These are phyloP conservation scores for Silurus aristotelis DNA, from an alignment of 2,797 vertebrate species.

Conservation along the genomic window DNA sequence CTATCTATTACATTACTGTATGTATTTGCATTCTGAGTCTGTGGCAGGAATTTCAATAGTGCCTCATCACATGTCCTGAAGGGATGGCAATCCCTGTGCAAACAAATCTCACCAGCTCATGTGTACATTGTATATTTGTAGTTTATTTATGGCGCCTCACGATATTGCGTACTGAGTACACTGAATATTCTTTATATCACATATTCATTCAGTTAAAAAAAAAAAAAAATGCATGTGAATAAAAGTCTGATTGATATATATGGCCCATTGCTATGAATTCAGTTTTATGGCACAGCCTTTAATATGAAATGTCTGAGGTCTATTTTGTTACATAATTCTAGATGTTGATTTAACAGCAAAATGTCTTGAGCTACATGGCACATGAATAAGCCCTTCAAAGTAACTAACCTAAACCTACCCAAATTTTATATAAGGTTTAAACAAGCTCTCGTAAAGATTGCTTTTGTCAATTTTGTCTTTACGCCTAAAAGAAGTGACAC, in stretches of 20 bases:
- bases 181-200: constrained; percentile 3
- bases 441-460: background rate
- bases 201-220: background rate
- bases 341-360: background rate
- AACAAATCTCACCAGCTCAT: constrained; percentile 56
- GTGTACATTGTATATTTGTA: constrained; percentile 40
- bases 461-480: background rate
- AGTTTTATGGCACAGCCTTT: background rate
- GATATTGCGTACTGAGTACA: background rate
- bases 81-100: constrained; percentile 37
- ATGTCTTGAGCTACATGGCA: background rate
- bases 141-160: constrained; percentile 20
- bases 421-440: background rate
- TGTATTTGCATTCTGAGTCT: constrained; percentile 67
- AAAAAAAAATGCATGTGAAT: background rate
- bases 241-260: background rate
- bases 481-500: background rate
- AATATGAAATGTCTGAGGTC: background rate
- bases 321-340: background rate
- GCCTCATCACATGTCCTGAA: constrained; percentile 66
- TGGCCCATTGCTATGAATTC: background rate
- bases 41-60: constrained; percentile 68
- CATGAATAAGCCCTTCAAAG: background rate
- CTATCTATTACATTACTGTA: constrained; percentile 70
- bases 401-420: background rate